phyloP scores from a whole-genome alignment of 2,797 vertebrate species.

The Enteromius treurensis region DNA sequence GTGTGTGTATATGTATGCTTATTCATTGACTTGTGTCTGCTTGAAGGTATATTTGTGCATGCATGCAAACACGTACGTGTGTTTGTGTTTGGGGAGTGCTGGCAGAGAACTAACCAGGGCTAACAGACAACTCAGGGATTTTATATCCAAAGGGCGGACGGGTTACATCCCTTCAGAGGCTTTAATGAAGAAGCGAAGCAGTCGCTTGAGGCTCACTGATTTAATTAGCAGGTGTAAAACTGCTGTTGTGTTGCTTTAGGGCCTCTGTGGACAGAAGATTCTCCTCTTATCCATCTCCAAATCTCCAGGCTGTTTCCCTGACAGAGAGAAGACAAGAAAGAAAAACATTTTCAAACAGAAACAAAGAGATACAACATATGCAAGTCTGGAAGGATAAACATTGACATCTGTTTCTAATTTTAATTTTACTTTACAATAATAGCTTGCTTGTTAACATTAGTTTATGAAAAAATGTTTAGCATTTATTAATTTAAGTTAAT shows the following conservation, averaged over 20 bases:
- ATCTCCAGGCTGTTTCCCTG: conserved; percentile 45
- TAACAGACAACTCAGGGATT: conserved; percentile 35
- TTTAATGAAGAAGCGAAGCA: conserved; percentile 39
- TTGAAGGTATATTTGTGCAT: conserved; percentile 21
- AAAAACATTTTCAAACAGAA: conserved; percentile 31
- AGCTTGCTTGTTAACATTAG: not conserved
- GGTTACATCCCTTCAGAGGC: conserved; percentile 39
- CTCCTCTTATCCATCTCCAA: conserved; percentile 38
- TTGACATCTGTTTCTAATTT: conserved; percentile 11
- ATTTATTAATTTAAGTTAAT: not conserved
- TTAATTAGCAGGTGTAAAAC: conserved; percentile 52
- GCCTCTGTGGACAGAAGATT: conserved; percentile 26
- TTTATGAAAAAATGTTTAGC: not conserved
- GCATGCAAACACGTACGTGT: conserved; percentile 32
- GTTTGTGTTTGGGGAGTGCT: conserved; percentile 14
- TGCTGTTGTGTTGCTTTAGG: conserved; percentile 48
- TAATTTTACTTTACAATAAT: not conserved
- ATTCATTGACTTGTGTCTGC: conserved; percentile 12
- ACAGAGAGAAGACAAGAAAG: conserved; percentile 19
- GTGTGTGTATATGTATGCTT: conserved; percentile 20
- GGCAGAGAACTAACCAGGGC: not conserved
- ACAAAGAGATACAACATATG: conserved; percentile 35
- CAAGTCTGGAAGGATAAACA: conserved; percentile 35
- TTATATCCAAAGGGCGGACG: conserved; percentile 28
- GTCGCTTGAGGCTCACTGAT: conserved; percentile 44